Evolutionary conservation across 2,113 vertebrate genomes (phyloP).

Genomic region (Equus quagga): DNA sequence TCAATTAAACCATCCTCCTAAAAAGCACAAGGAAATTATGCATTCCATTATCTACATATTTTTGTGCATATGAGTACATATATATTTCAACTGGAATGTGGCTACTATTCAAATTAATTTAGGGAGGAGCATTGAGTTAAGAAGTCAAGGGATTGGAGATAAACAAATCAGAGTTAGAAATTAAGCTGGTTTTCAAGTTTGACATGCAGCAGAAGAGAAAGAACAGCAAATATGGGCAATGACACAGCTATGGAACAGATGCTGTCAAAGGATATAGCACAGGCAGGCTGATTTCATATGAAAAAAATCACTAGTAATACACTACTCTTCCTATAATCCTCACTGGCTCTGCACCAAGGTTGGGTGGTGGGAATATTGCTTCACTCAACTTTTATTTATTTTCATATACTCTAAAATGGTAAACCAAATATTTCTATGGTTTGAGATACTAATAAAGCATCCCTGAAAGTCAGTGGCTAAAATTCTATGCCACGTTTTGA

Average conservation of each 20-base stretch:
- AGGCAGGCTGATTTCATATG: neutral
- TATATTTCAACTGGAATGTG: neutral
- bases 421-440: constrained; percentile 22
- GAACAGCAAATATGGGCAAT: neutral
- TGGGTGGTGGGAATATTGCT: neutral
- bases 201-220: constrained; percentile 30
- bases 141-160: neutral
- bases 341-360: neutral
- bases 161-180: constrained; percentile 37
- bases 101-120: constrained; percentile 21
- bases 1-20: constrained; percentile 21
- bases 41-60: neutral
- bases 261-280: neutral
- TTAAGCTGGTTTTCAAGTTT: constrained; percentile 27
- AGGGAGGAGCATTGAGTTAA: neutral
- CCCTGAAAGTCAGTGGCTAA: neutral
- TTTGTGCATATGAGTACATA: neutral
- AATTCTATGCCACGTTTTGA: constrained; percentile 14
- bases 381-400: constrained; percentile 19
- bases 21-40: constrained; percentile 5
- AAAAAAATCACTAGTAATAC: neutral
- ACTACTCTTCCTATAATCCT: neutral
- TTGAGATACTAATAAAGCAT: neutral
- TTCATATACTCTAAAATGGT: constrained; percentile 14
- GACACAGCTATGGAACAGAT: neutral